A percentile compares a stretch with the other conserved stretches of the same genome.
phyloP scores from a whole-genome alignment of 2,113 vertebrate species.

The Epinephelus cyanopodus region DNA sequence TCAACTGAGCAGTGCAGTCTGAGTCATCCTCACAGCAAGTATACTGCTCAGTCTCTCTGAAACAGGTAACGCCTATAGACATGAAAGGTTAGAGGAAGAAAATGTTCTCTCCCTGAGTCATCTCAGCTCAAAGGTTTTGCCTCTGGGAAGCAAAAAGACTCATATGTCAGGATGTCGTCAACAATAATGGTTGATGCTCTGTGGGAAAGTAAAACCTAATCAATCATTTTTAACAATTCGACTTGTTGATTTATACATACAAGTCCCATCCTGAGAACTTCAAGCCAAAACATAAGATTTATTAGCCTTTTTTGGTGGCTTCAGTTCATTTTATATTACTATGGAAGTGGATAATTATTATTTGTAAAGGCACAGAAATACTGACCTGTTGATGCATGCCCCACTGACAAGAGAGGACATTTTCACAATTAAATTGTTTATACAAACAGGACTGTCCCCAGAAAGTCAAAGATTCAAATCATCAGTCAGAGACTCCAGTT shows the following conservation, averaged over 20 bases:
- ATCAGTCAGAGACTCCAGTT: too few species aligned
- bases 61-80: slow-evolving; percentile 44
- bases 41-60: slow-evolving; percentile 12
- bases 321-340: neutral
- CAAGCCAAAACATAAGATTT: neutral
- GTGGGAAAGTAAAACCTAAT: slow-evolving; percentile 16
- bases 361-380: slow-evolving; percentile 20
- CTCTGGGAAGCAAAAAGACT: slow-evolving; percentile 29
- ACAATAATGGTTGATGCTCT: neutral
- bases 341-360: neutral
- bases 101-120: slow-evolving; percentile 62
- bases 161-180: neutral
- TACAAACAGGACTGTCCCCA: too few species aligned
- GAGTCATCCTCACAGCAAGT: slow-evolving; percentile 53
- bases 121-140: slow-evolving; percentile 42
- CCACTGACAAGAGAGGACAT: neutral
- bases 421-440: neutral
- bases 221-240: slow-evolving; percentile 1
- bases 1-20: slow-evolving; percentile 48
- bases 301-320: neutral
- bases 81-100: slow-evolving; percentile 2
- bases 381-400: neutral
- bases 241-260: slow-evolving; percentile 15
- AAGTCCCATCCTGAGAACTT: neutral
- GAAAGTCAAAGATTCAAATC: too few species aligned